Conservation (phyloP, 1,140 invertebrate species). For the Macrostomum lignano region DNA sequence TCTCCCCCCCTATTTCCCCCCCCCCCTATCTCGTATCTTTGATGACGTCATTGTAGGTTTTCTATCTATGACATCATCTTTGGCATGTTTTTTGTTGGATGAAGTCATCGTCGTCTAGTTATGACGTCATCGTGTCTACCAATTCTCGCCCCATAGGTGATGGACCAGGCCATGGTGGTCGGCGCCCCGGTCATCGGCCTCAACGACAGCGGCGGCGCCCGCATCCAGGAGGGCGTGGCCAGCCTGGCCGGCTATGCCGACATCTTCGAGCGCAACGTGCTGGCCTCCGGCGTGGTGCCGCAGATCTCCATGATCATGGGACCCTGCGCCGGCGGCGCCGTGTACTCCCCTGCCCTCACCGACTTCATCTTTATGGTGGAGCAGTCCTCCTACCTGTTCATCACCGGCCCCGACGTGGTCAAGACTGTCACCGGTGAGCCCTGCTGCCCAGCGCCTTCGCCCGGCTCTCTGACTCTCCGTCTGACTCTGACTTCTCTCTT, state of each 20-base stretch:
- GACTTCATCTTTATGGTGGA: conserved; percentile 48
- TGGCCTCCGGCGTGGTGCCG: conserved; percentile 40
- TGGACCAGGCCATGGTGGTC: conserved; percentile 40
- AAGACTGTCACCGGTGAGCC: conserved; percentile 45
- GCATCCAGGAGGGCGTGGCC: conserved; percentile 45
- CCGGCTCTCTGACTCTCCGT: too few species aligned
- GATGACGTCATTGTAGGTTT: too few species aligned
- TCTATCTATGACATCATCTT: too few species aligned
- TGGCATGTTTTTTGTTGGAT: too few species aligned
- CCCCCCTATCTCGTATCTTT: too few species aligned
- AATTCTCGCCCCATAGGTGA: too few species aligned
- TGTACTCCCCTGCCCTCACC: conserved; percentile 45
- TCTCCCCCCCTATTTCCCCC: too few species aligned
- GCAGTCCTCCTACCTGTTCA: conserved; percentile 44
- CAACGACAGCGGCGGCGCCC: conserved; percentile 42
- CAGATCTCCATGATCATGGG: conserved; percentile 46
- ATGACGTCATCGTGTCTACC: too few species aligned
- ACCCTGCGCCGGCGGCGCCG: conserved; percentile 41
- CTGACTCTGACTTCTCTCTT: too few species aligned
- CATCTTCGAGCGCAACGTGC: conserved; percentile 40
- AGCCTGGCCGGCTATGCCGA: conserved; percentile 44
- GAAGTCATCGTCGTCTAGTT: too few species aligned
- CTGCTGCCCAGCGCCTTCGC: too few species aligned
- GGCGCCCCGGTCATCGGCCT: conserved; percentile 42
- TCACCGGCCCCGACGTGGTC: conserved; percentile 44